A percentile compares a stretch with the other conserved stretches of the same genome.
Evolutionary conservation across 2,797 vertebrate genomes (phyloP).

Genomic region (Sciurus vulgaris): DNA sequence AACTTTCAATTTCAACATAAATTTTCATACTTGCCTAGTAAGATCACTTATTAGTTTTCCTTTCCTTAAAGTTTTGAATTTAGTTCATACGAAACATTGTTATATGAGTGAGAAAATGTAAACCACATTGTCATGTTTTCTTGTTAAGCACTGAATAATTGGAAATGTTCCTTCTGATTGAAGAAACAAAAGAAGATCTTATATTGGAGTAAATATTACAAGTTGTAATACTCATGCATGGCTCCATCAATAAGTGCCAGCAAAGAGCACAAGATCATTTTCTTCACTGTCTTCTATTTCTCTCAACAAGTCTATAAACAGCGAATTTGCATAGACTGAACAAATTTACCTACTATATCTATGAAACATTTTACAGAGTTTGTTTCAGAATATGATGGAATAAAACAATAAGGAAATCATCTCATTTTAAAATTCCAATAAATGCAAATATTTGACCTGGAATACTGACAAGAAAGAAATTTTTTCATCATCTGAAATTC

Average conservation of each 20-base stretch:
- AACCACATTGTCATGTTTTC: background rate
- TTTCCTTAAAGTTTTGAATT: background rate
- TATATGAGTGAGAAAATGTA: background rate
- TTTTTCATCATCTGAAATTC: conserved; percentile 39
- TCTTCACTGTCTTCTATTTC: background rate
- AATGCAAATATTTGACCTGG: background rate
- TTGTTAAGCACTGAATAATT: background rate
- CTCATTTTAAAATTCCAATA: conserved; percentile 9
- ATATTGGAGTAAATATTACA: background rate
- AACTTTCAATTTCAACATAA: background rate
- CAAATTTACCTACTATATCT: background rate
- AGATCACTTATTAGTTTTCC: conserved; percentile 35
- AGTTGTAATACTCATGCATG: background rate
- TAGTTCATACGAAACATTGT: background rate
- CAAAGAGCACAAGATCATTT: background rate
- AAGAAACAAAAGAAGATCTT: background rate
- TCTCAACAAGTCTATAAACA: background rate
- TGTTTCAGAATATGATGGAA: background rate
- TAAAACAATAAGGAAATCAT: background rate
- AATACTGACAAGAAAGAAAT: background rate
- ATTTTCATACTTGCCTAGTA: background rate
- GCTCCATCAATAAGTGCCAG: background rate
- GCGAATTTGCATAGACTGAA: background rate
- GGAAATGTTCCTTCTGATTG: background rate
- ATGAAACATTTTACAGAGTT: background rate